These are phyloP conservation scores for Ptyas mucosa DNA, from an alignment of 2,113 vertebrate species.

Conservation along the genomic window DNA sequence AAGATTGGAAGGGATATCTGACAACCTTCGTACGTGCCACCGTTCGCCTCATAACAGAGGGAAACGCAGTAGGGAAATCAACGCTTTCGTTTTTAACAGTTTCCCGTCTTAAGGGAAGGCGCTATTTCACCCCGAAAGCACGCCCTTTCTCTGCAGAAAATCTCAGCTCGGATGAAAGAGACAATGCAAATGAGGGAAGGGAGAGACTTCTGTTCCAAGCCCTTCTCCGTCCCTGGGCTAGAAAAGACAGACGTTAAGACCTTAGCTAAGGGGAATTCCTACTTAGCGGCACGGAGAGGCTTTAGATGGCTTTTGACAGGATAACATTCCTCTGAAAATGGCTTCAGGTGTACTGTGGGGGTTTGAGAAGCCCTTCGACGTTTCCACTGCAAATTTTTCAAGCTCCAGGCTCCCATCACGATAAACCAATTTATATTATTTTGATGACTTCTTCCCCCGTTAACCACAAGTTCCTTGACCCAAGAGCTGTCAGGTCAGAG, in stretches of 20 bases:
- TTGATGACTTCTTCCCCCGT: neutral
- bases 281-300: neutral
- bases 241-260: neutral
- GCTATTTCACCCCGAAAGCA: neutral
- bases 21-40: neutral
- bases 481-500: neutral
- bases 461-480: neutral
- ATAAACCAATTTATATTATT: neutral
- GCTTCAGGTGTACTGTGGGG: neutral
- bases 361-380: neutral
- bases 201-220: neutral
- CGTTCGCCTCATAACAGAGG: neutral
- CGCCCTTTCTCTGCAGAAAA: neutral
- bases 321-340: neutral
- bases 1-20: neutral
- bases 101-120: neutral
- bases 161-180: neutral
- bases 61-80: neutral
- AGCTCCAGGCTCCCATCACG: neutral
- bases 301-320: neutral
- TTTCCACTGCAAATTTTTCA: neutral
- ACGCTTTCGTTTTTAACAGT: neutral
- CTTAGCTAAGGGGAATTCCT: neutral
- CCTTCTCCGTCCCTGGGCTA: neutral
- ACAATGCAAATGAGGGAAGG: neutral